Base-by-base conservation (phyloP, 2,888 invertebrate genomes). In the Drosophila aldrichi region DNA sequence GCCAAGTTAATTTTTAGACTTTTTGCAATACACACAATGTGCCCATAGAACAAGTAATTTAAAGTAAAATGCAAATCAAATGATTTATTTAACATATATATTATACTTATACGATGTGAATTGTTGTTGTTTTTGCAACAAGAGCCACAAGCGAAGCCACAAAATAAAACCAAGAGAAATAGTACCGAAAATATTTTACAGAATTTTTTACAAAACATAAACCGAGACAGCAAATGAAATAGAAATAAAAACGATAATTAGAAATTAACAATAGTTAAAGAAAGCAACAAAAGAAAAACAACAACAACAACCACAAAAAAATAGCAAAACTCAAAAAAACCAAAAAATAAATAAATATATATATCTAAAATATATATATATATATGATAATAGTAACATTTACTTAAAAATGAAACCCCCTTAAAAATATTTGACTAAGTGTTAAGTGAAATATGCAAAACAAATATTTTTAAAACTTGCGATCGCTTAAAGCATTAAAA, bases 1-100 rank as follows among this genome's bases (percentile, higher is more conserved):
- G 12, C 9, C 55, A 56, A 8, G 38, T 0, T 38, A 1, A 38
- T 38, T 62, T 25, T 32, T 29, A 36, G 59, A 63, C 73, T 77
- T 85, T 82, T 85, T 81, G 87, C 89, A 87, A 82, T 88, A 83
- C 82, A 88, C 83, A 84, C 87, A 82, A 87, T 87, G 90, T 90
- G 90, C 90, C 90, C 90, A 90, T 90, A 90, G 90, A 91, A 89
- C 89, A 85, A 83, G 90, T 89, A 88, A 90, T 82, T 82, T 88
- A 85, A 72, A 48, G 76, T 65, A 70, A 63, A 60, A 57, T 60
- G 55, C 56, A 74, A 79, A 82, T 70, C 79, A 75, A 89, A 82
- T 71, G 59, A 82, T 82, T 89, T 87, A 88, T 87, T 87, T 79
- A 49, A 49, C 32, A 32, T 49, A 87, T 89, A 25, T 25, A 84